Base-by-base conservation (phyloP, 2,888 invertebrate genomes). In the Spisula subtruncata region DNA sequence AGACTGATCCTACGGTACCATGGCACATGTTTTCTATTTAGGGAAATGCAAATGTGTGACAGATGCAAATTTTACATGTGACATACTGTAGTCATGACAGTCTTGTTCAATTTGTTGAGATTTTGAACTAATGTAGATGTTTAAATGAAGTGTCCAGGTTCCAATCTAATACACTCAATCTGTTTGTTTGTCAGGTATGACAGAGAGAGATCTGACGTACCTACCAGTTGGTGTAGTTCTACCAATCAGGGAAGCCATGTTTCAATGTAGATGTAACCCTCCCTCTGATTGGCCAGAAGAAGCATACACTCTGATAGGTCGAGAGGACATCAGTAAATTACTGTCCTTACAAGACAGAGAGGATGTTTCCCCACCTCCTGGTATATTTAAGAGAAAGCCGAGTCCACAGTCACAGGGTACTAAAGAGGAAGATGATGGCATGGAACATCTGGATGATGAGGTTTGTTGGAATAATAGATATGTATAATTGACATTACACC, bases 211-310 rank as follows among this genome's bases (percentile, higher is more conserved):
- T 93, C 96, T 98, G n/a, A 98, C 98, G 94, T 97, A 97, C 87
- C 97, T 98, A 41, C 98, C 98, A 0, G 97, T 98, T 0, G 98
- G 98, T 0, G 97, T 98, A n/a, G 97, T 98, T 14, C 97, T 98
- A 0, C 97, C 98, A 25, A 97, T 98, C 0, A 97, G 98, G 92
- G 98, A 98, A 96, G 97, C 98, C 25, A 97, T 98, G 91, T 98
- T 98, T 96, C 97, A 97, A 93, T 98, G 98, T 94, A 97, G 98
- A 94, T 97, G 97, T 94, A 97, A 97, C 89, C 98, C 98, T 0
- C 98, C 98, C 0, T 97, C 98, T 51, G 98, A 98, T 96, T 98
- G 98, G 98, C 97, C 98, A 0, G 97, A 97, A 35, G 97, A 97
- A 41, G 98, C 98, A 0, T 98, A 98, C 96, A 97, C 97, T 88